These are phyloP conservation scores for Drosophila cognata DNA, from an alignment of 2,888 invertebrate species.

Conservation along the genomic window DNA sequence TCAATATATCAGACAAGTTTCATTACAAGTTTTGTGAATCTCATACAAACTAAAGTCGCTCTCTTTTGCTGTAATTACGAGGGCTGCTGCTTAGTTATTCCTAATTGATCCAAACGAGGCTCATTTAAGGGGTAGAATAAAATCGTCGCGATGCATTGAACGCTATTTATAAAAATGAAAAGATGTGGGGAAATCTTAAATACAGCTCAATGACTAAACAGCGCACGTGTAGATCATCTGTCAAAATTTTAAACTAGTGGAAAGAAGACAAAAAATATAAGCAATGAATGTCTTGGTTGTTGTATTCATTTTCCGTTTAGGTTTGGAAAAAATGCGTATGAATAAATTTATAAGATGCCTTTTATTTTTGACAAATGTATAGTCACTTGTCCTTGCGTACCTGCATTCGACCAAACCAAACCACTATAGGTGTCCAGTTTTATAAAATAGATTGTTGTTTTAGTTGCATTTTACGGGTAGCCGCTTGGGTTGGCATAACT, in stretches of 20 bases:
- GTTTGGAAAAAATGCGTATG: neutral
- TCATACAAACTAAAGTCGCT: neutral
- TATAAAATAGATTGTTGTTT: neutral
- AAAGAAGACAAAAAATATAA: neutral
- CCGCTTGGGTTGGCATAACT: neutral
- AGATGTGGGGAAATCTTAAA: neutral
- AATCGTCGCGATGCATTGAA: neutral
- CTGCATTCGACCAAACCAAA: neutral
- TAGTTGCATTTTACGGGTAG: neutral
- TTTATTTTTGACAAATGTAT: neutral
- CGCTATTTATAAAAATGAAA: neutral
- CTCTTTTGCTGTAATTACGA: neutral
- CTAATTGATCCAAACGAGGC: neutral
- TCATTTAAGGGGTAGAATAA: neutral
- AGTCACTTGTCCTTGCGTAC: neutral
- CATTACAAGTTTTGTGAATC: slow-evolving; percentile 5
- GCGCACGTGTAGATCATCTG: neutral
- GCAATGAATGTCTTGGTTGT: neutral
- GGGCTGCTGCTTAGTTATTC: neutral
- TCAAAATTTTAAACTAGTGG: neutral
- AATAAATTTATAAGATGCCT: neutral
- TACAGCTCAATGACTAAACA: neutral
- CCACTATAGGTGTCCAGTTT: neutral
- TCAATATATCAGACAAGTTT: neutral
- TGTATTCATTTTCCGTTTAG: neutral